Evolutionary conservation across 2,113 vertebrate species (phyloP), one percentile per base, ranked within the genome.

Genomic region (Isurus oxyrinchus): DNA sequence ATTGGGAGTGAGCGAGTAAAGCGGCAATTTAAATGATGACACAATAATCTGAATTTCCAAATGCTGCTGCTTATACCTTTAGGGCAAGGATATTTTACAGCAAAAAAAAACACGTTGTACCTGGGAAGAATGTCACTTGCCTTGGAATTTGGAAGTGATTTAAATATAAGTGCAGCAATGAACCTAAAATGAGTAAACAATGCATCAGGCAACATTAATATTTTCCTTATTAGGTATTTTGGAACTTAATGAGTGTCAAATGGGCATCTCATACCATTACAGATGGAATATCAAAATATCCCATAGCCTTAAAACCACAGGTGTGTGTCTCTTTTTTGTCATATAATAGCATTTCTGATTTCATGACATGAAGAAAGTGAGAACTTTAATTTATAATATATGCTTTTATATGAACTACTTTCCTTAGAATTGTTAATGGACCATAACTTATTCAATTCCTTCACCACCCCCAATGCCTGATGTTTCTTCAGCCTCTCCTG

Each of bases 131-230:
- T 67, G 63, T 44, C 40, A 67, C 35, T 16, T 44, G 59, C 35
- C 59, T 94, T 55, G 14, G 55, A 93, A 93, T 93, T 59, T 94
- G 35, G 81, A 91, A 95, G 69, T 95, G 27, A 95, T 95, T 95
- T 72, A 95, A 72, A 94, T 13, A 40, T 44, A 21, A 7, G 21
- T 67, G 59, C 61, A 91, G 55, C 2, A 69, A 11, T 95, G 10
- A 72, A 0, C 44, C 44, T 95, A 94, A 94, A 94, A 67, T 66
- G 67, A 94, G 10, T 95, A 72, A 63, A 40, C 10, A 72, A 44
- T 61, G 16, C 57, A 55, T 93, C 16, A 63, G 66, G 10, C 27
- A 19, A 72, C 25, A 53, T 21, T 31, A 72, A 72, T 95, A 25
- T 72, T 95, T 95, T 95, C 25, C 66, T 95, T 95, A n/a, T 35